Evolutionary conservation across 2,797 vertebrate species (phyloP), one percentile per base, ranked within the genome.

Genomic region (Chromis chromis): DNA sequence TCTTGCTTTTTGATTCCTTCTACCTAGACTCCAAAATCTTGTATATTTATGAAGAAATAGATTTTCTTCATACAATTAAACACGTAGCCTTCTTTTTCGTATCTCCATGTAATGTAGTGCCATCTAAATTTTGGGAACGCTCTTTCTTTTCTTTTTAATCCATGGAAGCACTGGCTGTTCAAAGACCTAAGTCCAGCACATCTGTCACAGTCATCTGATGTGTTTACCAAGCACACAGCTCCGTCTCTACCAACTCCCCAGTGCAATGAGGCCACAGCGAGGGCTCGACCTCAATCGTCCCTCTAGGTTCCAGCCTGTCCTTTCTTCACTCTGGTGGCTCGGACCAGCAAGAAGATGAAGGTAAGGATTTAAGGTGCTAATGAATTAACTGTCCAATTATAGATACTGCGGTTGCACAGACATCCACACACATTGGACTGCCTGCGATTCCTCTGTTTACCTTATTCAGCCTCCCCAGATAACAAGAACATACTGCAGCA

Each of bases 331-430:
- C 61, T 25, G 52, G 11, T 68, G 59, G 22, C 36, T 66, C 36
- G 22, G 27, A 62, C 61, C 66, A 63, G 50, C 64, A 61, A 42
- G 14, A 74, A 74, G 46, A 65, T 76, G 74, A 83, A 65, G 55
- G 52, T 63, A 74, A 63, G 61, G 58, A 65, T 39, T 54, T 48
- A 42, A 42, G 40, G 21, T 44, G 63, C 86, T 86, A 83, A 86
- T 86, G 74, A 87, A 81, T 85, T 83, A 85, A 79, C 76, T 70
- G 76, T 77, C 65, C 67, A 88, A 86, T 83, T 86, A 83, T 70
- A 84, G 72, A 82, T 78, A 65, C 25, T 7, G 14, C 63, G 49
- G 68, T 58, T 40, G 40, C 58, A 65, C 53, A 72, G 70, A 81
- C 58, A 56, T 83, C 79, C 62, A 55, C 33, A 60, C 55, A 56